A percentile compares a stretch with the other conserved stretches of the same genome.
These are phyloP conservation scores for Hypocryptadius cinnamomeus DNA, from an alignment of 2,113 vertebrate species.

Conservation along the genomic window DNA sequence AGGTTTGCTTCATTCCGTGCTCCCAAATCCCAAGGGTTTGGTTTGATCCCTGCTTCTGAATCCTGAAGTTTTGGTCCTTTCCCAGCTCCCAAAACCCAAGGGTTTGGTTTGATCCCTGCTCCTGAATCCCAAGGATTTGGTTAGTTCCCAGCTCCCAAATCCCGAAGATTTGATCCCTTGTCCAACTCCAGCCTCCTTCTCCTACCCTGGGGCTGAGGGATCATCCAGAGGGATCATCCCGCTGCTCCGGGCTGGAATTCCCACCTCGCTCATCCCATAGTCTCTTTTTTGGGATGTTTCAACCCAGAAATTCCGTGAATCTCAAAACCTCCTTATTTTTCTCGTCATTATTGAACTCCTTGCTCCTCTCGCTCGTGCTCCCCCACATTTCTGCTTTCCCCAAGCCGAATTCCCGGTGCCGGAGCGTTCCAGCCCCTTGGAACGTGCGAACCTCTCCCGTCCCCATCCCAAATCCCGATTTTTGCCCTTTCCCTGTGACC, in stretches of 20 bases:
- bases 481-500: background rate
- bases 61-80: accelerated
- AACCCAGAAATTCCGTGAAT: background rate
- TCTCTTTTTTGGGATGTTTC: background rate
- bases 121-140: accelerated
- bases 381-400: background rate
- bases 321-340: background rate
- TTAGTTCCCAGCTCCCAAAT: background rate
- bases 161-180: background rate
- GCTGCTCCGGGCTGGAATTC: background rate
- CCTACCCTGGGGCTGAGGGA: accelerated
- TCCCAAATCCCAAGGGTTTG: background rate
- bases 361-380: accelerated
- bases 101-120: background rate
- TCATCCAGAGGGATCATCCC: background rate
- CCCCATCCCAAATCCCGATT: background rate
- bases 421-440: background rate
- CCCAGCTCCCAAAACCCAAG: accelerated
- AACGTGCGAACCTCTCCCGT: background rate
- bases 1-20: background rate
- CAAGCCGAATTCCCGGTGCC: background rate
- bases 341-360: background rate
- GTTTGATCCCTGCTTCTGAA: accelerated
- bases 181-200: background rate
- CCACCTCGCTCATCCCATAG: background rate